A percentile compares a stretch with the other conserved stretches of the same genome.
Conservation (phyloP, 2,113 vertebrate genomes). For the Phalacrocorax aristotelis region DNA sequence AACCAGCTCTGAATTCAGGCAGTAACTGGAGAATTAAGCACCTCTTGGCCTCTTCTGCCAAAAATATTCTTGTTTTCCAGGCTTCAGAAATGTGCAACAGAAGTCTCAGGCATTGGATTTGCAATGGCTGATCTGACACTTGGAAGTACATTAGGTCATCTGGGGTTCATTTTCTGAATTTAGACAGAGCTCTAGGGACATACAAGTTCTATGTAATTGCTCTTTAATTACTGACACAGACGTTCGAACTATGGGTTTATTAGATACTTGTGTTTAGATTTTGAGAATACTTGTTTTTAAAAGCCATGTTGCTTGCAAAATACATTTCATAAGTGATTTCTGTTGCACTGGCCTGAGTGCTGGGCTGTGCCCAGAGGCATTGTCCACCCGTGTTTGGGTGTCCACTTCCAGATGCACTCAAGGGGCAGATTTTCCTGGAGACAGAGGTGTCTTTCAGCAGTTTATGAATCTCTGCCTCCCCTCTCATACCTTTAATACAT, state of each 20-base stretch:
- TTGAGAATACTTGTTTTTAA: not conserved
- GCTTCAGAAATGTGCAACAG: not conserved
- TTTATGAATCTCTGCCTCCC: not conserved
- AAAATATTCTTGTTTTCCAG: not conserved
- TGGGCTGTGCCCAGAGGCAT: not conserved
- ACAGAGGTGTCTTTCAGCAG: not conserved
- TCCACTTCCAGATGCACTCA: not conserved
- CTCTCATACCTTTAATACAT: not conserved
- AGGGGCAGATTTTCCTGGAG: not conserved
- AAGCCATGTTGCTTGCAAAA: not conserved
- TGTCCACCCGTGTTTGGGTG: not conserved
- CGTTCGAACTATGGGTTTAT: not conserved
- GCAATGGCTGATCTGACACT: slow-evolving; percentile 21
- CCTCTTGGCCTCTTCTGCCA: not conserved
- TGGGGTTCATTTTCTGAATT: slow-evolving; percentile 27
- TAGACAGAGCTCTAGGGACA: slow-evolving; percentile 14
- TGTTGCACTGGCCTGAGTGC: not conserved
- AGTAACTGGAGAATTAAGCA: not conserved
- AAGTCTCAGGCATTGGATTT: not conserved
- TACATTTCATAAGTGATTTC: not conserved
- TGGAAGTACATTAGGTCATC: slow-evolving; percentile 25
- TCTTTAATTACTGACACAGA: slow-evolving; percentile 46
- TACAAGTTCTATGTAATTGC: not conserved
- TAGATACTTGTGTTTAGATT: not conserved
- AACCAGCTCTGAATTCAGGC: not conserved